Base-by-base conservation (phyloP, 2,113 vertebrate species). In the Toxotes chatareus region DNA sequence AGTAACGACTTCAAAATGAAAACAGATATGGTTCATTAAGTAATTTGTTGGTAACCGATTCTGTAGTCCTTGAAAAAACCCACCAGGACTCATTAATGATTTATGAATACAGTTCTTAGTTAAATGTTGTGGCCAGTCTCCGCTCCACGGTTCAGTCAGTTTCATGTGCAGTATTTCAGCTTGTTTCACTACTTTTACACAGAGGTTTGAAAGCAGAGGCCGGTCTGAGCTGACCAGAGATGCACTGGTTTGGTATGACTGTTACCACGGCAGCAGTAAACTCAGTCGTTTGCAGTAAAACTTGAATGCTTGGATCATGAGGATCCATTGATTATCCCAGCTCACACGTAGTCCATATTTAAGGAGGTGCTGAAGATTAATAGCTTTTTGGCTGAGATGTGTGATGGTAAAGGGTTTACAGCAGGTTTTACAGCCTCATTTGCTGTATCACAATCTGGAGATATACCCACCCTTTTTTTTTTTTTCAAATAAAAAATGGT, bases 401-500 rank as follows among this genome's bases (percentile, higher is more conserved):
- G 72, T 40, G 23, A 27, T 27, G 4, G 9, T 46, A 79, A 79
- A 78, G 59, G 64, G 21, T 85, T 85, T 44, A 83, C 53, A 69
- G 55, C 79, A 56, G 11, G 23, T 85, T 85, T 84, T 81, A 86
- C 46, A 36, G 55, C 57, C 73, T 85, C 61, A 62, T 86, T 75
- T 76, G 31, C 76, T 83, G 56, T n/a, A 57, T 76, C 67, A 38
- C 40, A 51, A 49, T 2, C 16, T 79, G 64, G 31, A 82, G 64
- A 78, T 70, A 76, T 51, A 5, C 27, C 27, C 55, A 44, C 49
- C 57, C 40, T 23, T 27, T 27, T 27, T 27, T 27, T 61, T 56
- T 56, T 53, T 9, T 72, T 21, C 0, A 0, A 40, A 53, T 49
- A 27, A n/a, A 81, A 62, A 68, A 12, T n/a, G 27, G 4, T 57